Conservation (phyloP, 2,113 vertebrate genomes). For the Nothoprocta perdicaria region DNA sequence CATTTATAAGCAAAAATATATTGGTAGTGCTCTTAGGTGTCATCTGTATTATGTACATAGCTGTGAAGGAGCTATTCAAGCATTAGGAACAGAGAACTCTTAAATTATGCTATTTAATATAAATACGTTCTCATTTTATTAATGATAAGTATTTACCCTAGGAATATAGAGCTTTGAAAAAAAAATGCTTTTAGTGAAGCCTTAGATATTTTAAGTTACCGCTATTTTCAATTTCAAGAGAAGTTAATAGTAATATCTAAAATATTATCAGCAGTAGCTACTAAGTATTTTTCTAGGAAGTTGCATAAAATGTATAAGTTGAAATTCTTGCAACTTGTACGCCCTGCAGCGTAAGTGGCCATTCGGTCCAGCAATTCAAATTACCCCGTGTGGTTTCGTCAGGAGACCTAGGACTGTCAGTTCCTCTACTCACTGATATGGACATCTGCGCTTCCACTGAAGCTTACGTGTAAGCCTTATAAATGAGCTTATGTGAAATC, state of each 20-base stretch:
- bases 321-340: not conserved
- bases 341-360: not conserved
- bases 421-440: not conserved
- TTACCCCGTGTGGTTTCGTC: not conserved
- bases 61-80: not conserved
- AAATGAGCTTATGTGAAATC: not conserved
- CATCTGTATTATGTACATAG: not conserved
- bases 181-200: not conserved
- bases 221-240: not conserved
- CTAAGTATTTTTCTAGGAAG: not conserved
- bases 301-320: not conserved
- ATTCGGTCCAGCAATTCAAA: not conserved
- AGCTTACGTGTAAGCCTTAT: not conserved
- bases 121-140: not conserved
- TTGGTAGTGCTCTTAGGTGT: not conserved
- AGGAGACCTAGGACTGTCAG: not conserved
- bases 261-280: not conserved
- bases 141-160: not conserved
- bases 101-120: not conserved
- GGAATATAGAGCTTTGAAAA: not conserved
- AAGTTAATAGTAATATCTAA: not conserved
- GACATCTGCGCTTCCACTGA: not conserved
- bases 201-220: not conserved
- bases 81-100: not conserved
- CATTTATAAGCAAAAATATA: not conserved